A percentile compares a stretch with the other conserved stretches of the same genome.
phyloP scores from a whole-genome alignment of 2,797 vertebrate genomes.

The Oryzias dopingdopingensis region DNA sequence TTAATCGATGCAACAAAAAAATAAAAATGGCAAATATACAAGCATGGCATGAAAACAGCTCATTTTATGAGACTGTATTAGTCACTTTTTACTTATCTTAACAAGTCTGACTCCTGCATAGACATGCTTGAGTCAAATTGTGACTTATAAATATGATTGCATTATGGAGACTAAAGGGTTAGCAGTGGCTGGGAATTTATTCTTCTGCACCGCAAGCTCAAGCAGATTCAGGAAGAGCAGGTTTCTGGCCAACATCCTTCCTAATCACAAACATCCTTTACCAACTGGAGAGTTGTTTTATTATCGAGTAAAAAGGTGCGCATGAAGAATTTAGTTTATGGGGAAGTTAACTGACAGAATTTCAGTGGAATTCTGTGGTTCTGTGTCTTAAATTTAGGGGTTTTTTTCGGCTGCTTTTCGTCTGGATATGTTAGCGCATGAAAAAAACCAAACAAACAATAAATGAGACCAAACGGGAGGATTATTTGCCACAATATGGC shows the following conservation, averaged over 20 bases:
- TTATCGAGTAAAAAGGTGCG: slow-evolving; percentile 21
- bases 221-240: slow-evolving; percentile 59
- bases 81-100: slow-evolving; percentile 31
- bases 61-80: slow-evolving; percentile 20
- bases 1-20: slow-evolving; percentile 30
- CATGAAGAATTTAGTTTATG: slow-evolving; percentile 9
- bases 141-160: slow-evolving; percentile 47
- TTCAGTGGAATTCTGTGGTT: slow-evolving; percentile 13
- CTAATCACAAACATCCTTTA: slow-evolving; percentile 66
- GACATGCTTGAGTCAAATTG: slow-evolving; percentile 45
- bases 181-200: slow-evolving; percentile 31
- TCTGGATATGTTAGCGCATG: slow-evolving; percentile 27
- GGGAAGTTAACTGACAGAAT: slow-evolving; percentile 1
- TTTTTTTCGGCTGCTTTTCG: slow-evolving; percentile 21
- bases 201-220: slow-evolving; percentile 17
- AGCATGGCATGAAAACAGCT: slow-evolving; percentile 33
- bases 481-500: slow-evolving; percentile 39
- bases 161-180: slow-evolving; percentile 21
- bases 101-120: slow-evolving; percentile 42
- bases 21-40: slow-evolving; percentile 27
- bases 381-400: slow-evolving; percentile 14
- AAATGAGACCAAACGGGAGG: slow-evolving; percentile 20
- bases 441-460: slow-evolving; percentile 4
- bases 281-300: slow-evolving; percentile 25
- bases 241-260: slow-evolving; percentile 62